These are phyloP conservation scores for Meleagris gallopavo DNA, from an alignment of 2,113 vertebrate genomes.

Conservation along the genomic window DNA sequence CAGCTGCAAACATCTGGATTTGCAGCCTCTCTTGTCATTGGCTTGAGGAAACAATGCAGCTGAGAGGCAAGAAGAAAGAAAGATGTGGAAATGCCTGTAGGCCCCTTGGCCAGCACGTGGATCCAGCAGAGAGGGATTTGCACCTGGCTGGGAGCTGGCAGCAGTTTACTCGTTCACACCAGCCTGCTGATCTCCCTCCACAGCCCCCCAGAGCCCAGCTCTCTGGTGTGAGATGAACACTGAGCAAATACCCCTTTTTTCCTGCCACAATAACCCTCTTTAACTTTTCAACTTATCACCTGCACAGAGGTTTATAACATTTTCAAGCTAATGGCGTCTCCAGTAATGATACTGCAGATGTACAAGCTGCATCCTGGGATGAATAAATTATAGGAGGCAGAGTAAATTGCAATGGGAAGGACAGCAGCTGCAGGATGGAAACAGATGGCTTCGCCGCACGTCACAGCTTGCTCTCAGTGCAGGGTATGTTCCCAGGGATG, in stretches of 20 bases:
- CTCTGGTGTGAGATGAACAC: conserved; percentile 34
- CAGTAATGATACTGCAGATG: conserved; percentile 71
- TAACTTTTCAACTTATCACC: conserved; percentile 72
- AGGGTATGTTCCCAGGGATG: background rate
- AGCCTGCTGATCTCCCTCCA: background rate
- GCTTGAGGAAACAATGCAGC: background rate
- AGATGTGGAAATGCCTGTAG: background rate
- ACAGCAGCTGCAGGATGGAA: conserved; percentile 62
- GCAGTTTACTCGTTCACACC: background rate
- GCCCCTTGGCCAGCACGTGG: background rate
- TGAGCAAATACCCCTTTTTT: conserved; percentile 15
- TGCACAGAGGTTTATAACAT: conserved; percentile 66
- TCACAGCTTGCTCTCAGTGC: background rate
- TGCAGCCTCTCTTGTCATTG: background rate
- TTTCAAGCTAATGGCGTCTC: conserved; percentile 63
- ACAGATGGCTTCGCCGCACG: background rate
- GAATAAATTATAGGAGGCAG: conserved; percentile 67
- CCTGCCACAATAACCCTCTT: conserved; percentile 54
- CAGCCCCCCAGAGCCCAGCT: background rate
- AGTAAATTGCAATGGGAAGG: conserved; percentile 56
- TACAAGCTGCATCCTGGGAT: conserved; percentile 70
- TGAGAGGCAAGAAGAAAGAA: background rate
- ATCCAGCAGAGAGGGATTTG: background rate
- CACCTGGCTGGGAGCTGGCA: background rate
- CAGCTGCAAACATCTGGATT: background rate